These are phyloP conservation scores for Sarcophaga subvicina DNA, from an alignment of 2,888 invertebrate genomes.

Conservation along the genomic window DNA sequence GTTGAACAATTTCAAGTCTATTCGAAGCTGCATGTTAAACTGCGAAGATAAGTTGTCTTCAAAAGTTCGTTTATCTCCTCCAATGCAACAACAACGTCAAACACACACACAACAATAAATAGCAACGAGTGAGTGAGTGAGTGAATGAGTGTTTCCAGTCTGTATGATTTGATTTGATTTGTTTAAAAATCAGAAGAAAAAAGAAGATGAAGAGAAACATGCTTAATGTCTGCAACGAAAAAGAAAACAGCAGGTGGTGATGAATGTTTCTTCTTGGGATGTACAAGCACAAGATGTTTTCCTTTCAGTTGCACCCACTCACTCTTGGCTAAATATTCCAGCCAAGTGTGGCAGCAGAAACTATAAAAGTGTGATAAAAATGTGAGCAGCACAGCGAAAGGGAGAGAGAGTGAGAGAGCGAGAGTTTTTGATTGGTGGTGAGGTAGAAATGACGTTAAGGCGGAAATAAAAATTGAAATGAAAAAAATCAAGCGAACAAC, in stretches of 20 bases:
- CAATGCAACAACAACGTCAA: no score
- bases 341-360: conserved; percentile 14
- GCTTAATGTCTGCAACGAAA: conserved; percentile 15
- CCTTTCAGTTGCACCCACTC: no score
- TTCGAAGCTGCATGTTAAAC: conserved; percentile 28
- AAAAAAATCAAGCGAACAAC: conserved; percentile 17
- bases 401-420: no score
- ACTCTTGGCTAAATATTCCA: no score
- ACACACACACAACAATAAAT: neutral
- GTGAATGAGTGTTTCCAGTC: neutral
- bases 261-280: conserved; percentile 29
- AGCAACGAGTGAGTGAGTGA: neutral
- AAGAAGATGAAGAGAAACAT: neutral
- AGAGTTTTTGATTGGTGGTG: no score
- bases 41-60: conserved; percentile 16
- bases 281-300: conserved; percentile 50
- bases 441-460: neutral
- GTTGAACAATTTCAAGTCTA: conserved; percentile 26
- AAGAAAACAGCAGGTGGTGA: conserved; percentile 31
- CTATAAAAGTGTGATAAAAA: neutral
- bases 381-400: neutral
- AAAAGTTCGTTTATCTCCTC: neutral
- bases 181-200: neutral
- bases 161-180: conserved; percentile 10
- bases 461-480: conserved; percentile 9